A percentile compares a stretch with the other conserved stretches of the same genome.
Conservation (phyloP, 1,140 invertebrate species). For the Agrypnia vestita region DNA sequence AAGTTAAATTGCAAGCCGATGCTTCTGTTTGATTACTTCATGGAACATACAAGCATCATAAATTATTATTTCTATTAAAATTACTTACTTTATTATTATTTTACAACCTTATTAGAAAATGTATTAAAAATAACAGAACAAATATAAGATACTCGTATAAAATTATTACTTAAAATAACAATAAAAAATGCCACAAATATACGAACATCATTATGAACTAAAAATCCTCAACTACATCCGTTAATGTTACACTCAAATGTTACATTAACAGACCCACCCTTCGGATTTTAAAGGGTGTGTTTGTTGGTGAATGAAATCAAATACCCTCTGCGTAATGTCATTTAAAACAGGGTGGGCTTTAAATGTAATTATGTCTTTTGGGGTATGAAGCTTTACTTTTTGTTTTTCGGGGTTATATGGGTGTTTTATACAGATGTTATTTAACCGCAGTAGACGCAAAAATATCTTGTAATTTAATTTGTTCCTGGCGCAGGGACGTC, state of each 20-base stretch:
- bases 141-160: no score
- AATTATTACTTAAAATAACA: no score
- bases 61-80: no score
- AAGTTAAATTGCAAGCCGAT: no score
- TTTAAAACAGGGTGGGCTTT: conserved; percentile 14
- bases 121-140: no score
- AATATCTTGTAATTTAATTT: conserved; percentile 25
- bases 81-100: no score
- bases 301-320: conserved; percentile 24
- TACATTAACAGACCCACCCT: not conserved
- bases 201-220: no score
- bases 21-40: no score
- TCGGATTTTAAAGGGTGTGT: conserved; percentile 11
- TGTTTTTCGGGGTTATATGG: conserved; percentile 15
- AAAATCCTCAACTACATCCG: not conserved
- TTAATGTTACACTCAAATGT: not conserved
- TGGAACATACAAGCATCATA: no score
- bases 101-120: no score
- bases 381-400: conserved; percentile 12
- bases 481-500: not conserved
- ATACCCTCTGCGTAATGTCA: conserved; percentile 21
- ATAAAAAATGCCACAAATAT: no score
- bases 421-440: conserved; percentile 15
- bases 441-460: conserved; percentile 28
- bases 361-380: conserved; percentile 33